Evolutionary conservation across 64 coral and sea anemone species (phyloP), one percentile per base, ranked within the genome.

Genomic region (Trachythela sp.): DNA sequence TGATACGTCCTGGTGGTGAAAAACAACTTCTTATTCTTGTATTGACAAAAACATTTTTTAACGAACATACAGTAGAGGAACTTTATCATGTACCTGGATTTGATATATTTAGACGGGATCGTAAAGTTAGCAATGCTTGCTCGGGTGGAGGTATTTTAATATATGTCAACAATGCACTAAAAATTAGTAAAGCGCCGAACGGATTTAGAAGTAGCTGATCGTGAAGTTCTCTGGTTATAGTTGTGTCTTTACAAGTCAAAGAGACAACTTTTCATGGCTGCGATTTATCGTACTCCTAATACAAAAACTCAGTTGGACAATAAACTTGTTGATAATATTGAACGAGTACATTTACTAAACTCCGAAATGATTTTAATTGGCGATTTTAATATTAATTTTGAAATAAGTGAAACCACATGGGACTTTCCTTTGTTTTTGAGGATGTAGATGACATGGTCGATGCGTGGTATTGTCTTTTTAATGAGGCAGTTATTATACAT

Each of bases 171-270:
- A 88, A 39, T 15, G 40, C 83, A 9, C 33, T 94, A 32, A 38
- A 88, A 26, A n/a, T n/a, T n/a, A n/a, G 51, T 49, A 4, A 91
- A 91, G 15, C 86, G 77, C 14, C 86, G 89, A 22, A 54, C 34
- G 10, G 92, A 94, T 85, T 49, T 91, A 42, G 86, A 88, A 45
- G 84, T 39, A 13, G 29, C 22, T 40, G 48, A 88, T 24, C 13
- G 86, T 2, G 89, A 94, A 77, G 51, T 84, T 1, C 54, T 89
- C 24, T 94, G 93, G 93, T 13, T 94, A 26, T 27, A 94, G 58
- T 85, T 91, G 38, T 94, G 76, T 48, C 88, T 88, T 7, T 90
- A 83, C 31, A 94, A 87, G 54, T 94, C 92, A 38, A 94, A 90
- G 39, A 68, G 87, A 71, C 72, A 89, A 1, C 83, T 94, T 8